Evolutionary conservation across 2,888 invertebrate genomes (phyloP).

Genomic region (Ceraclea dissimilis): DNA sequence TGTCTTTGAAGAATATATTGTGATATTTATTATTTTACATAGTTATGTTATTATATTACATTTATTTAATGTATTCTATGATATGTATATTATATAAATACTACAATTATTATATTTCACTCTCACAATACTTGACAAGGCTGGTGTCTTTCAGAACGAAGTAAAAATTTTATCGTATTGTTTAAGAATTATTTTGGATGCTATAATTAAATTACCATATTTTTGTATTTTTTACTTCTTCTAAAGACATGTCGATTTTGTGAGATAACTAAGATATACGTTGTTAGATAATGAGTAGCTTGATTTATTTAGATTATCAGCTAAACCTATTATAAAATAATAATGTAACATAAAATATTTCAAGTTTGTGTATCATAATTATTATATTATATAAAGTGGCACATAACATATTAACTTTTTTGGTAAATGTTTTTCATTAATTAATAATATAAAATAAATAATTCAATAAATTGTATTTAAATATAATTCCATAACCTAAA

Average conservation of each 20-base stretch:
- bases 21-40: no score
- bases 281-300: no score
- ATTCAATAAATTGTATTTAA: conserved; percentile 1
- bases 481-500: background rate
- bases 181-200: background rate
- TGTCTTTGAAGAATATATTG: no score
- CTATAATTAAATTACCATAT: background rate
- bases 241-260: conserved; percentile 19
- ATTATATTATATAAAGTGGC: background rate
- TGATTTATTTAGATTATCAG: no score
- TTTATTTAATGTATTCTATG: background rate
- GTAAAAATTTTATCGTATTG: background rate
- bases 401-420: background rate
- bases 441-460: background rate
- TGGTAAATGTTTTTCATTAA: background rate
- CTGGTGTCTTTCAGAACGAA: conserved; percentile 21
- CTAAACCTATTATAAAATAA: no score
- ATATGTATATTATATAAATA: background rate
- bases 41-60: background rate
- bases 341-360: no score
- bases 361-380: background rate
- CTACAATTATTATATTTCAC: background rate
- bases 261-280: conserved; percentile 2
- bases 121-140: conserved; percentile 19
- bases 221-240: background rate